These are phyloP conservation scores for Drosophila asahinai DNA, from an alignment of 1,140 invertebrate species.

Conservation along the genomic window DNA sequence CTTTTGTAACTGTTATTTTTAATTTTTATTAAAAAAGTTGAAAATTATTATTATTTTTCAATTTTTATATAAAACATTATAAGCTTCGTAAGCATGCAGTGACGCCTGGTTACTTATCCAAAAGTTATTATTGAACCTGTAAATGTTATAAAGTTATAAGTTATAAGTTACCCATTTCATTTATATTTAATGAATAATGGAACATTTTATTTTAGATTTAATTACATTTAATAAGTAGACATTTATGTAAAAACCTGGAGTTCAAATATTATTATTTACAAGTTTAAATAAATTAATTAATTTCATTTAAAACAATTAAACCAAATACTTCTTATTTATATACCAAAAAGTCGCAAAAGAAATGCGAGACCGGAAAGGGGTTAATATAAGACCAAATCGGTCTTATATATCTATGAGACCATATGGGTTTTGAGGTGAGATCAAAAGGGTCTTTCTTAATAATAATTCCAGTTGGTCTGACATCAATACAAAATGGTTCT, in stretches of 20 bases:
- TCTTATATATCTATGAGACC: not conserved
- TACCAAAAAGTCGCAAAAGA: not conserved
- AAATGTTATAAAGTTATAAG: no score
- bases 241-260: not conserved
- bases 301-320: not conserved
- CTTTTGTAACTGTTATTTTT: no score
- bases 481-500: no score
- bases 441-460: not conserved
- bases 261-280: not conserved
- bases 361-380: no score
- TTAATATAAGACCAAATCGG: not conserved
- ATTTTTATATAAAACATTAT: no score
- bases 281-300: not conserved
- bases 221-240: not conserved
- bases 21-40: no score
- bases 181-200: constrained; percentile 1
- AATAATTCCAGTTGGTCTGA: no score
- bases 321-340: not conserved
- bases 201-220: not conserved
- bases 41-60: no score
- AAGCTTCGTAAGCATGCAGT: no score
- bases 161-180: constrained; percentile 3
- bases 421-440: not conserved
- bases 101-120: no score
- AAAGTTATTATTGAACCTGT: no score